Conservation (phyloP, 2,888 invertebrate genomes). For the Callinectes sapidus region DNA sequence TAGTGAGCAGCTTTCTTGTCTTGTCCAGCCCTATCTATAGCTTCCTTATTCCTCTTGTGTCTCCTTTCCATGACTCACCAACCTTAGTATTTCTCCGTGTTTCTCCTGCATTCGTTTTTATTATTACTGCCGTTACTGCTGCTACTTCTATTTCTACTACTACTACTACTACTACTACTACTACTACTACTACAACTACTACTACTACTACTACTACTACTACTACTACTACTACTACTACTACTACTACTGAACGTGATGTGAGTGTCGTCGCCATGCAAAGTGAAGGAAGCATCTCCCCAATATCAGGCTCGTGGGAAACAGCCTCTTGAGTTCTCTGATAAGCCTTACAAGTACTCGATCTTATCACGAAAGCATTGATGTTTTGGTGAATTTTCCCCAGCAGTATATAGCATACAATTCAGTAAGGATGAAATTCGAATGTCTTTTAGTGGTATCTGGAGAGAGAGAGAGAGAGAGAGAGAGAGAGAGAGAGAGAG, state of each 20-base stretch:
- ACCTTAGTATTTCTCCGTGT: too few species aligned
- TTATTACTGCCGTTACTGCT: too few species aligned
- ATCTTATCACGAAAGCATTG: background rate
- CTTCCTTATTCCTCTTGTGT: background rate
- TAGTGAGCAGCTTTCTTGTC: background rate
- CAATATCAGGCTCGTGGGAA: background rate
- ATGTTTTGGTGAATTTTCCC: background rate
- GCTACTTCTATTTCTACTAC: too few species aligned
- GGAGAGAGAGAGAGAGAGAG: constrained; percentile 1
- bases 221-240: constrained; percentile 1
- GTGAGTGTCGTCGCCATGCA: background rate
- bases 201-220: background rate
- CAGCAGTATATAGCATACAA: background rate
- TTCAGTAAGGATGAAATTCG: too few species aligned
- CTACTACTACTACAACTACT: too few species aligned
- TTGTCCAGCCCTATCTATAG: background rate
- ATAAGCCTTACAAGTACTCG: background rate
- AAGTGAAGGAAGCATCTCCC: background rate
- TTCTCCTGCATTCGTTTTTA: too few species aligned
- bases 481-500: constrained; percentile 8
- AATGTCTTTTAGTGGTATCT: too few species aligned
- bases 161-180: too few species aligned
- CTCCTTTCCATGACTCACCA: too few species aligned
- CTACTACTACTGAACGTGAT: background rate
- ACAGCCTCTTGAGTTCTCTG: background rate